A percentile compares a stretch with the other conserved stretches of the same genome.
Conservation (phyloP, 1,140 invertebrate genomes). For the Camponotus vicinus region DNA sequence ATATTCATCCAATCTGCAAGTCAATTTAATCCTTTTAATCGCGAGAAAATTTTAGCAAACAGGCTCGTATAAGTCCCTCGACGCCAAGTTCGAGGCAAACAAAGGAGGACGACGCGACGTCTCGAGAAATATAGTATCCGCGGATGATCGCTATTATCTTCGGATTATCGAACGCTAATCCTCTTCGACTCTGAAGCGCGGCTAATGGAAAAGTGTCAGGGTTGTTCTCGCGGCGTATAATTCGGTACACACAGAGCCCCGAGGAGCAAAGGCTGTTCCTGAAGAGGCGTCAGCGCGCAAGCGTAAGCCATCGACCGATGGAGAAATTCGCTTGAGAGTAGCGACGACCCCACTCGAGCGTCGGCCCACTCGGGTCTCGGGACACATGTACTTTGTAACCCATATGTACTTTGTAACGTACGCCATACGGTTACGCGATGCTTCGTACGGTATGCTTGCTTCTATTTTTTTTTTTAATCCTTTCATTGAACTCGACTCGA, state of each 20-base stretch:
- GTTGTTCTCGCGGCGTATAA: slow-evolving; percentile 31
- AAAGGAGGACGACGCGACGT: slow-evolving; percentile 9
- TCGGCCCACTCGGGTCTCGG: slow-evolving; percentile 16
- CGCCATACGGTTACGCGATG: slow-evolving; percentile 62
- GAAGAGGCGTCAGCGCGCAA: slow-evolving; percentile 55
- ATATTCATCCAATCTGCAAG: too few relatives aligned
- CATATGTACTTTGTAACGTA: slow-evolving; percentile 19
- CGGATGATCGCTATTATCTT: slow-evolving; percentile 39
- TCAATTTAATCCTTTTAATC: not conserved
- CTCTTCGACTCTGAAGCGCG: slow-evolving; percentile 29
- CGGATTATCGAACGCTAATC: slow-evolving; percentile 49
- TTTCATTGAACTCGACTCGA: not conserved
- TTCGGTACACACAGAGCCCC: slow-evolving; percentile 14
- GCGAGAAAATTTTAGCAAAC: not conserved
- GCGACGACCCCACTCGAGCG: slow-evolving; percentile 29
- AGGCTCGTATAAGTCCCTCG: not conserved
- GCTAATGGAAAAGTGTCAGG: slow-evolving; percentile 34
- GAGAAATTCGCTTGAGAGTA: slow-evolving; percentile 68
- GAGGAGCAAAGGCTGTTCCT: slow-evolving; percentile 15
- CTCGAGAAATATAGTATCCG: slow-evolving; percentile 20
- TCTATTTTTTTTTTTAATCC: not conserved
- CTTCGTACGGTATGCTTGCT: slow-evolving; percentile 8
- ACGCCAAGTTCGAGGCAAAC: not conserved
- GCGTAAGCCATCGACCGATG: slow-evolving; percentile 74
- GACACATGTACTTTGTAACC: slow-evolving; percentile 56